Conservation (phyloP, 2,113 vertebrate genomes). For the Hiodon alosoides region DNA sequence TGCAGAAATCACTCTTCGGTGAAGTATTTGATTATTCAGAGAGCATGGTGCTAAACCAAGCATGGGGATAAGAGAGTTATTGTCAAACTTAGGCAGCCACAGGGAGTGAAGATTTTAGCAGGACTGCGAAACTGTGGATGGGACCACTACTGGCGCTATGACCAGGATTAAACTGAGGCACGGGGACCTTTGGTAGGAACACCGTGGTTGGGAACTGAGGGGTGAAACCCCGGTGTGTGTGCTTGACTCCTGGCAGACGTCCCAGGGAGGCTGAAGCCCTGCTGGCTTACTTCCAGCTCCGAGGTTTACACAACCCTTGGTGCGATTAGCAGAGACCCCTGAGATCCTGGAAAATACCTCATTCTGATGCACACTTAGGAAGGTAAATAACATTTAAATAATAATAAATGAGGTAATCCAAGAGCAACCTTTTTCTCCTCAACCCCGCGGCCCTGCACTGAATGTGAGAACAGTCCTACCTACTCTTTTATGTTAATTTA, state of each 20-base stretch:
- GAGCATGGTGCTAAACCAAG: not conserved
- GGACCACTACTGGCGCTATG: not conserved
- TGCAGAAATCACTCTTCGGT: not conserved
- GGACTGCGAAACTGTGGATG: conserved; percentile 15
- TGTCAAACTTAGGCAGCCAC: conserved; percentile 23
- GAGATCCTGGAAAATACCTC: conserved; percentile 45
- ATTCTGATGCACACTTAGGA: conserved; percentile 61
- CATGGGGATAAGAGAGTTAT: conserved; percentile 27
- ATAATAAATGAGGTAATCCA: conserved; percentile 64
- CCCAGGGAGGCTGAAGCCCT: conserved; percentile 7
- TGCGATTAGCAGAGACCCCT: conserved; percentile 37
- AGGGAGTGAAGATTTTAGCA: conserved; percentile 19
- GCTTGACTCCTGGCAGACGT: conserved; percentile 22
- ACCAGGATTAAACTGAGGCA: not conserved
- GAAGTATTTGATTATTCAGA: conserved; percentile 13
- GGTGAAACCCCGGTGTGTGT: not conserved
- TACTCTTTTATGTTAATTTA: conserved; percentile 71
- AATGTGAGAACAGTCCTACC: conserved; percentile 59
- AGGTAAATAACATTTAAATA: conserved; percentile 66
- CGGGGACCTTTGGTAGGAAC: not conserved
- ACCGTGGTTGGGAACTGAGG: not conserved
- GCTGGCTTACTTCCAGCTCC: not conserved
- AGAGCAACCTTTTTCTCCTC: conserved; percentile 43
- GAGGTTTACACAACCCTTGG: conserved; percentile 20
- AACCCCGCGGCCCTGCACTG: conserved; percentile 48